Evolutionary conservation across 2,888 invertebrate species (phyloP).

Genomic region (Drosophila affinis): DNA sequence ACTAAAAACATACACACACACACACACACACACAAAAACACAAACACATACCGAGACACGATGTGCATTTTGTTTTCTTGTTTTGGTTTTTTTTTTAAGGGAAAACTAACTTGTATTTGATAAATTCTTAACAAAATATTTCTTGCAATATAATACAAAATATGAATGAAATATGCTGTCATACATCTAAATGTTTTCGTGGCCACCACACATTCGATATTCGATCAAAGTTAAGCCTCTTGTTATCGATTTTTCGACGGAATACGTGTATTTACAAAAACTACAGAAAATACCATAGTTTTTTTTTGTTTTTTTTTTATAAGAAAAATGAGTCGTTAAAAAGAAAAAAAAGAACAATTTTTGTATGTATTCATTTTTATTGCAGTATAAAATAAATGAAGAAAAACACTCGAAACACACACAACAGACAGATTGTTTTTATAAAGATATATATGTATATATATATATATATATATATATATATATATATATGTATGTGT

Average conservation of each 20-base stretch:
- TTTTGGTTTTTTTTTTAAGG: slow-evolving; percentile 35
- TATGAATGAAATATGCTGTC: slow-evolving; percentile 50
- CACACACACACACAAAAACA: slow-evolving; percentile 18
- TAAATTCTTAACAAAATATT: slow-evolving; percentile 54
- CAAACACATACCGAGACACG: slow-evolving; percentile 32
- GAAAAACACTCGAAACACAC: slow-evolving; percentile 29
- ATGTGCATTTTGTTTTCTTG: slow-evolving; percentile 33
- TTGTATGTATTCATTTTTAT: slow-evolving; percentile 77
- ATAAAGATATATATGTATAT: slow-evolving; percentile 52
- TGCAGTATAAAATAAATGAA: slow-evolving; percentile 53
- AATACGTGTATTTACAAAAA: slow-evolving; percentile 47
- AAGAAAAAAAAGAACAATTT: slow-evolving; percentile 60
- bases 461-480: neutral
- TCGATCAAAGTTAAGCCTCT: slow-evolving; percentile 43
- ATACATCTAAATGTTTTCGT: slow-evolving; percentile 70
- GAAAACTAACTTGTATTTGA: slow-evolving; percentile 67
- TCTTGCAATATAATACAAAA: slow-evolving; percentile 38
- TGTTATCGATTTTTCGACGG: slow-evolving; percentile 60
- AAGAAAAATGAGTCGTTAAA: slow-evolving; percentile 49
- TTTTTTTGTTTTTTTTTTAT: slow-evolving; percentile 66
- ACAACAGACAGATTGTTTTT: slow-evolving; percentile 50
- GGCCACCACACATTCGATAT: slow-evolving; percentile 42
- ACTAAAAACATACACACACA: slow-evolving; percentile 23
- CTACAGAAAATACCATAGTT: slow-evolving; percentile 53
- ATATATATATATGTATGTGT: slow-evolving; percentile 1